Evolutionary conservation across 2,113 vertebrate genomes (phyloP).

Genomic region (Paramormyrops kingsleyae): DNA sequence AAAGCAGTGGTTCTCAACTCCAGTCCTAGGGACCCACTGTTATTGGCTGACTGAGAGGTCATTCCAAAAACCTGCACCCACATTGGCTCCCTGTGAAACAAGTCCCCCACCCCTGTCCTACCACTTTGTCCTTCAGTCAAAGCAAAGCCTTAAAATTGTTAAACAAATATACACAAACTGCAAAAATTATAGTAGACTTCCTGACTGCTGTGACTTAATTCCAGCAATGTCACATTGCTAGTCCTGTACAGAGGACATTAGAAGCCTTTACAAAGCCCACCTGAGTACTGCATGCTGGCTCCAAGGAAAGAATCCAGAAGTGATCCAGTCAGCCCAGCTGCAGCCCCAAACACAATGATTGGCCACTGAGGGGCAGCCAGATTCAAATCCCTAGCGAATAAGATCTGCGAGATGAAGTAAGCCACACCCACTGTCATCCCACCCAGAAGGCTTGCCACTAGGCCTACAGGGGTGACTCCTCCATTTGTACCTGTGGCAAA

Average conservation of each 20-base stretch:
- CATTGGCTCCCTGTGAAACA: no score
- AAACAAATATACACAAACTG: neutral
- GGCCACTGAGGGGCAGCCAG: constrained; percentile 86
- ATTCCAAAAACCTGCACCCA: no score
- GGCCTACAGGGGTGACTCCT: constrained; percentile 75
- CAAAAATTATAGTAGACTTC: neutral
- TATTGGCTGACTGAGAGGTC: no score
- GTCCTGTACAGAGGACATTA: neutral
- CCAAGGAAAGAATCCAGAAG: constrained; percentile 90
- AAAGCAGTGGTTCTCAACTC: no score
- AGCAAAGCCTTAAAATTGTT: neutral
- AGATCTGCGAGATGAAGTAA: constrained; percentile 75
- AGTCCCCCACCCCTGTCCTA: neutral
- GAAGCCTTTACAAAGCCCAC: constrained; percentile 48
- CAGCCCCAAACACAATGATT: constrained; percentile 70
- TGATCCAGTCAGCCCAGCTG: constrained; percentile 83
- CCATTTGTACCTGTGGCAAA: constrained; percentile 81
- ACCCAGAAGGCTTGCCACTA: constrained; percentile 79
- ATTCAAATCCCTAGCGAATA: constrained; percentile 75
- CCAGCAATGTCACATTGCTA: neutral
- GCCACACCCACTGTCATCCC: constrained; percentile 72
- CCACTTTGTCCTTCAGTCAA: neutral
- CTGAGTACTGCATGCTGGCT: constrained; percentile 89
- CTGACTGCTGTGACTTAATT: neutral
- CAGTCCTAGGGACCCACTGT: no score